Evolutionary conservation across 2,888 invertebrate genomes (phyloP).

Genomic region (Scaptomyza reducta): DNA sequence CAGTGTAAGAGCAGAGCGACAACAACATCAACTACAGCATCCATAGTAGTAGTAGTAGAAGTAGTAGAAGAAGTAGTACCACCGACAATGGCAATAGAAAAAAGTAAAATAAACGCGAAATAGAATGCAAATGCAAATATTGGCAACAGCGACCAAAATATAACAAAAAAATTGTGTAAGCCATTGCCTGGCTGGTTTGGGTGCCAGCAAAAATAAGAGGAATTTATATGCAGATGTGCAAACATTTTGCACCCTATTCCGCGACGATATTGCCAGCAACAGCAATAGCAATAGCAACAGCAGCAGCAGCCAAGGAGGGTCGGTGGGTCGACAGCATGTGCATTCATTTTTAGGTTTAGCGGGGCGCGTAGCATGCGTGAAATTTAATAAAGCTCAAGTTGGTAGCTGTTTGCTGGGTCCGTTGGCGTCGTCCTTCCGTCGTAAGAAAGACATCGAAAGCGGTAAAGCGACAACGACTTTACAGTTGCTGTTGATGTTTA

Average conservation of each 20-base stretch:
- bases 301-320: conserved; percentile 17
- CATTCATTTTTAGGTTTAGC: conserved; percentile 75
- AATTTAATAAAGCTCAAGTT: conserved; percentile 77
- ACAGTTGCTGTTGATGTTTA: conserved; percentile 76
- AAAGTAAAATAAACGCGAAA: conserved; percentile 53
- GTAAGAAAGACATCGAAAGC: conserved; percentile 26
- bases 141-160: conserved; percentile 69
- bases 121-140: conserved; percentile 81
- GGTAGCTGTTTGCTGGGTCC: conserved; percentile 18
- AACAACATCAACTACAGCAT: conserved; percentile 26
- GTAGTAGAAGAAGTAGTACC: conserved; percentile 21
- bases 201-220: conserved; percentile 74
- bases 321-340: conserved; percentile 43
- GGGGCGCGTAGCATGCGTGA: conserved; percentile 71
- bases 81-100: conserved; percentile 58
- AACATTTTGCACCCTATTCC: conserved; percentile 80
- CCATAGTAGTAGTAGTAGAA: conserved; percentile 11
- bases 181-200: conserved; percentile 62
- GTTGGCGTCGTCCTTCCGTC: not conserved
- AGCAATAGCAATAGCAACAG: conserved; percentile 34
- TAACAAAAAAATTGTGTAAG: conserved; percentile 68
- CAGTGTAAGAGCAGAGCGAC: conserved; percentile 66
- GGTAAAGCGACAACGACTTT: conserved; percentile 30
- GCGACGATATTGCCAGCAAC: conserved; percentile 36
- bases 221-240: conserved; percentile 81